phyloP scores from a whole-genome alignment of 2,113 vertebrate genomes.

The Nothoprocta pentlandii region DNA sequence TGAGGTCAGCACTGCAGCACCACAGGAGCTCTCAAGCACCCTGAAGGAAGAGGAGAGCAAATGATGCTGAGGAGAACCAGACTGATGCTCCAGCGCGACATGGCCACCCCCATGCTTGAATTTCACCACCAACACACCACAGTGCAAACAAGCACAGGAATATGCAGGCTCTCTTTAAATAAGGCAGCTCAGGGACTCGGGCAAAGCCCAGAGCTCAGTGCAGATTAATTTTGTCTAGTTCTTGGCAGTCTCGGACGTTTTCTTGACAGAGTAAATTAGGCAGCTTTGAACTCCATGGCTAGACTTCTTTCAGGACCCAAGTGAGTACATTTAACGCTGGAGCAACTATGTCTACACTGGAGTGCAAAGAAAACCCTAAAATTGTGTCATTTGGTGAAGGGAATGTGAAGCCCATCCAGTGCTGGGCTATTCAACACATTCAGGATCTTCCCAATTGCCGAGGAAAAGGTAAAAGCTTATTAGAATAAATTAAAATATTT shows the following conservation, averaged over 20 bases:
- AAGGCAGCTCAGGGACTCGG: background rate
- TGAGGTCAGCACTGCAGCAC: background rate
- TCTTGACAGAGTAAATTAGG: background rate
- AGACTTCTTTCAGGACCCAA: background rate
- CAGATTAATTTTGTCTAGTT: background rate
- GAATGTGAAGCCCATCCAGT: background rate
- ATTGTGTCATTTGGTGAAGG: background rate
- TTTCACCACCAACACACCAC: background rate
- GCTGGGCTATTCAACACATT: background rate
- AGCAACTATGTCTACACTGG: background rate
- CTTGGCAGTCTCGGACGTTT: background rate
- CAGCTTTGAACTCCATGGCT: background rate
- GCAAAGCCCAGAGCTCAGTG: background rate
- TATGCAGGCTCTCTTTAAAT: background rate
- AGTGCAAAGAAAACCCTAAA: background rate
- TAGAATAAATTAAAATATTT: background rate
- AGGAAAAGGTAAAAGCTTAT: background rate
- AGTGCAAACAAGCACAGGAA: background rate
- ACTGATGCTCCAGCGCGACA: background rate
- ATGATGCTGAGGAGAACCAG: background rate
- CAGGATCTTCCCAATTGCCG: background rate
- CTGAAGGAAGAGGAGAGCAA: background rate
- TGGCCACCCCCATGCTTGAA: background rate
- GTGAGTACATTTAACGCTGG: background rate
- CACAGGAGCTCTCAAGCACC: background rate